phyloP scores from a whole-genome alignment of 2,113 vertebrate species.

The Dinomys branickii region DNA sequence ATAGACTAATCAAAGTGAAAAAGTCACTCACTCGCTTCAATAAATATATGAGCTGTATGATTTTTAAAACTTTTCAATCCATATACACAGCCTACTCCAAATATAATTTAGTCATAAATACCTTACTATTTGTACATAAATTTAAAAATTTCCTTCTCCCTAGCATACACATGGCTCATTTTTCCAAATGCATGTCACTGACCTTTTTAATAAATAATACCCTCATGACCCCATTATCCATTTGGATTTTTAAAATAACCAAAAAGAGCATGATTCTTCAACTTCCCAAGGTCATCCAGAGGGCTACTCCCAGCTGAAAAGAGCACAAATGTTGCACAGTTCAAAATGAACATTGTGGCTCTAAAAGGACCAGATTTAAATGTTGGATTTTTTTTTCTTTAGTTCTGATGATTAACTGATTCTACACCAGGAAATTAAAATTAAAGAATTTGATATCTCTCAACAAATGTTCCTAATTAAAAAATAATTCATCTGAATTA shows the following conservation, averaged over 20 bases:
- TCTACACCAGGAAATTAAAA: background rate
- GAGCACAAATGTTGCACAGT: background rate
- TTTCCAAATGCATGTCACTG: background rate
- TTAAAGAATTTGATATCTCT: background rate
- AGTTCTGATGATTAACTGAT: background rate
- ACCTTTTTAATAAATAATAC: background rate
- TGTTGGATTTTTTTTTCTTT: background rate
- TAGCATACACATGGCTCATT: background rate
- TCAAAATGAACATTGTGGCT: background rate
- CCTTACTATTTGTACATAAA: background rate
- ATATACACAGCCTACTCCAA: background rate
- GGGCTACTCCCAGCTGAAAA: background rate
- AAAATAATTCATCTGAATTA: background rate
- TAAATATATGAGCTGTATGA: background rate
- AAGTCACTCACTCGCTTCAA: background rate
- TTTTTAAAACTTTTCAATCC: background rate
- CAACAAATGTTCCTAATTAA: background rate
- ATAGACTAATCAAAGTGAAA: background rate
- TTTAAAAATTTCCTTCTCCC: background rate
- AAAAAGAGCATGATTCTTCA: background rate
- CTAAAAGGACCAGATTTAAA: background rate
- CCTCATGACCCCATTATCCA: background rate
- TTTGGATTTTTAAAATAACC: conserved; percentile 28
- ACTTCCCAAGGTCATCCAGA: background rate
- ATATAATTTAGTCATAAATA: background rate